Evolutionary conservation across 2,888 invertebrate genomes (phyloP), one percentile per base, ranked within the genome.

Genomic region (Entomobrya multifasciata): DNA sequence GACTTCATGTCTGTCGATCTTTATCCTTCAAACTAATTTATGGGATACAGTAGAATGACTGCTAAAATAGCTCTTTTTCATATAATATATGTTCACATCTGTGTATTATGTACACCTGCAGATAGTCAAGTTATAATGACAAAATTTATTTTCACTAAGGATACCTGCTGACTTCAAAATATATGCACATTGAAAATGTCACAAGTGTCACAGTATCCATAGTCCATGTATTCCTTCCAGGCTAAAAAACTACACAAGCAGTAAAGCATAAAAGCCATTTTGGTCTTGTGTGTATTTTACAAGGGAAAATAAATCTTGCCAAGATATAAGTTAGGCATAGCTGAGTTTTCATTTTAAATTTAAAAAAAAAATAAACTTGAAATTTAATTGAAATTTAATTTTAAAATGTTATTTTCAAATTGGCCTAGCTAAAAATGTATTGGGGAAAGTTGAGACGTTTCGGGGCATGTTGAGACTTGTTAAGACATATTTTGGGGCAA

Each of bases 121-220:
- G 2, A 25, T 15, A 60, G 15, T 15, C 2, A 60, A 17, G 17
- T n/a, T 17, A 2, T 30, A 36, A 62, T 0, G 30, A 0, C 3
- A 62, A 62, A 60, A 62, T 15, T 6, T 36, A 62, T n/a, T 62
- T 62, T 62, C 36, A 36, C n/a, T n/a, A n/a, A n/a, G n/a, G 62
- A 62, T 62, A 62, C 60, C 36, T 62, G 62, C 36, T 15, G 1
- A 36, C 17, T 22, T 62, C 10, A 36, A 62, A 62, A 62, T 62
- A 36, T 36, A 62, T 62, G 62, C 62, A 62, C 5, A 62, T 36
- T 17, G n/a, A 55, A 55, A 55, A 6, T 55, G 20, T 20, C n/a
- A 55, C 8, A 17, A 1, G 8, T n/a, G 20, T 8, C n/a, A 17
- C 20, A n/a, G 17, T 55, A 55, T 55, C 3, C 22, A 57, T 20